Percentiles rank a stretch among this genome's conserved stretches.
phyloP scores from a whole-genome alignment of 2,888 invertebrate species.

The Alcis repandata region DNA sequence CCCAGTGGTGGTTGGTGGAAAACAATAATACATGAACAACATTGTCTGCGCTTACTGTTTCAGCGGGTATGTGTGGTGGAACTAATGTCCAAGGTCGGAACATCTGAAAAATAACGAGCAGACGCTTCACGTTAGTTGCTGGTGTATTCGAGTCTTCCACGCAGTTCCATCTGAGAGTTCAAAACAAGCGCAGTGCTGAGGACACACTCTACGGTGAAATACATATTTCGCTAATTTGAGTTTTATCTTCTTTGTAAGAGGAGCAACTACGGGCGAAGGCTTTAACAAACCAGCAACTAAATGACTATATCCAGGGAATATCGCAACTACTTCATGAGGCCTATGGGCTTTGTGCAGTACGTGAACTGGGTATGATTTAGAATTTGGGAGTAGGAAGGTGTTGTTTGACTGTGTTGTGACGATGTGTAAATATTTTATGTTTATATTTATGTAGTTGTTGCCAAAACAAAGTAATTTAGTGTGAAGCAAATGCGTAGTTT shows the following conservation, averaged over 20 bases:
- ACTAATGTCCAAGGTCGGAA: constrained; percentile 85
- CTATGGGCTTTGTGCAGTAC: constrained; percentile 38
- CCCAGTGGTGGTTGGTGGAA: constrained; percentile 79
- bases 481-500: constrained; percentile 40
- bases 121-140: constrained; percentile 79
- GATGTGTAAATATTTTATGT: constrained; percentile 31
- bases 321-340: constrained; percentile 45
- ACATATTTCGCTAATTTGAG: constrained; percentile 22
- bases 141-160: constrained; percentile 71
- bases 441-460: constrained; percentile 32
- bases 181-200: constrained; percentile 27
- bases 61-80: constrained; percentile 83
- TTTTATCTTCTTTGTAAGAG: constrained; percentile 5
- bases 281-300: constrained; percentile 74
- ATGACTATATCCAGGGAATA: constrained; percentile 55
- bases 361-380: constrained; percentile 6
- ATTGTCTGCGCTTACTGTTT: constrained; percentile 85
- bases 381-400: constrained; percentile 28
- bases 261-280: constrained; percentile 55
- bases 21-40: constrained; percentile 83
- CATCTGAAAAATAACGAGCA: constrained; percentile 86
- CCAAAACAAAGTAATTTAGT: constrained; percentile 39
- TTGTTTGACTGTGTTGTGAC: constrained; percentile 27
- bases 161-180: constrained; percentile 48
- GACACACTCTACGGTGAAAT: constrained; percentile 9